Evolutionary conservation across 2,113 vertebrate species (phyloP), one percentile per base, ranked within the genome.

Genomic region (Ictalurus furcatus): DNA sequence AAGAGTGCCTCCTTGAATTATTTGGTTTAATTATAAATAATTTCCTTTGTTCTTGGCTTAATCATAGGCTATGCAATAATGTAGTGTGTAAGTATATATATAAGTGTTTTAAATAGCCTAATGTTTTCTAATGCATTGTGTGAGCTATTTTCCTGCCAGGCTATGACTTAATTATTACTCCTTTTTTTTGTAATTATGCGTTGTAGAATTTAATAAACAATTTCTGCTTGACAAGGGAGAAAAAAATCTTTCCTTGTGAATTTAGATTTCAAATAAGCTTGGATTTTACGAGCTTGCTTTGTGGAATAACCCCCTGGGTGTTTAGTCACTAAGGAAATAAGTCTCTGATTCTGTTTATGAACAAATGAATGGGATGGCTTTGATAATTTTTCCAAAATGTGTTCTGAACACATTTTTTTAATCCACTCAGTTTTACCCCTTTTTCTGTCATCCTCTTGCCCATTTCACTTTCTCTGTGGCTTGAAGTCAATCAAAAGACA

Each of bases 401-500:
- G 17, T 28, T n/a, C 11, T 34, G 67, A 34, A 34, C n/a, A 34
- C n/a, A 71, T 28, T 65, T 65, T 59, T 59, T 86, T 69, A 63
- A 67, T 58, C 11, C n/a, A 14, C 9, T 84, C 30, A 61, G 11
- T 30, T 54, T 61, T 28, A 71, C 17, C 76, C 59, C 63, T 71
- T 25, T 78, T 56, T 73, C n/a, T 63, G 21, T 63, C n/a, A 63
- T 63, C 58, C 40, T 65, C 7, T 61, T 81, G 30, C 23, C 6
- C 23, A 67, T 63, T 63, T 92, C 92, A 88, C 87, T 91, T n/a
- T 9, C 5, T 67, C 25, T 8, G 28, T 37, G 30, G 65, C 80
- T 83, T n/a, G 37, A 28, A 78, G 37, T 86, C 23, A 63, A 79
- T 87, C 37, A 30, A 87, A 52, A 80, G 5, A 81, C 59, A 54